Evolutionary conservation across 1,140 invertebrate species (phyloP), one percentile per base, ranked within the genome.

Genomic region (Ladona fulva): DNA sequence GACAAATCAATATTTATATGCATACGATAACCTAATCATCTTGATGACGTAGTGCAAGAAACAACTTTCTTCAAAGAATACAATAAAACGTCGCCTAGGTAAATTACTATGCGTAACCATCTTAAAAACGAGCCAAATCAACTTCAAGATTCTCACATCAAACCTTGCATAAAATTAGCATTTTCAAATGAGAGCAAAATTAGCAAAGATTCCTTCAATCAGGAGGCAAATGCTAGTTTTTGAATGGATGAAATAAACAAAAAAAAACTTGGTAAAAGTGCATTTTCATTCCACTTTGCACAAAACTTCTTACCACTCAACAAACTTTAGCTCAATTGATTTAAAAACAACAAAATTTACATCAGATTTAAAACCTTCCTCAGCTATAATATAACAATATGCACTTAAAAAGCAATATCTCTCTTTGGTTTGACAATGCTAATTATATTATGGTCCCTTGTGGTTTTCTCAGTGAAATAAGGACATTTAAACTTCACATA

Each of bases 341-440:
- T 37, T 37, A 37, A 37, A 66, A 66, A 66, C 52, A 66, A 16
- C 52, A 66, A 66, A n/a, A n/a, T n/a, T 66, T 66, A 6, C 52
- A 6, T 66, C 29, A 37, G 3, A 37, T 37, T 66, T 6, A 22
- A 66, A 66, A 66, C n/a, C 1, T 66, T 66, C 29, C 29, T 37
- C 29, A 1, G 8, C 29, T 37, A 22, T 22, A 66, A 66, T 66
- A 66, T 12, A 66, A 6, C 12, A 66, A 6, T 6, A 19, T 66
- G n/a, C 52, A 66, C 5, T 16, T 5, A 66, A 66, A 3, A 66
- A 19, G 14, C 52, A 22, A 66, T 12, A 66, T 66, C 29, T 66
- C 52, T 66, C 52, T 66, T 66, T 66, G 52, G 52, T 66, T 66
- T 66, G 52, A 66, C 52, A 66, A 66, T 66, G 52, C n/a, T 66